A percentile compares a stretch with the other conserved stretches of the same genome.
These are phyloP conservation scores for Aviceda subcristata DNA, from an alignment of 2,113 vertebrate species.

Conservation along the genomic window DNA sequence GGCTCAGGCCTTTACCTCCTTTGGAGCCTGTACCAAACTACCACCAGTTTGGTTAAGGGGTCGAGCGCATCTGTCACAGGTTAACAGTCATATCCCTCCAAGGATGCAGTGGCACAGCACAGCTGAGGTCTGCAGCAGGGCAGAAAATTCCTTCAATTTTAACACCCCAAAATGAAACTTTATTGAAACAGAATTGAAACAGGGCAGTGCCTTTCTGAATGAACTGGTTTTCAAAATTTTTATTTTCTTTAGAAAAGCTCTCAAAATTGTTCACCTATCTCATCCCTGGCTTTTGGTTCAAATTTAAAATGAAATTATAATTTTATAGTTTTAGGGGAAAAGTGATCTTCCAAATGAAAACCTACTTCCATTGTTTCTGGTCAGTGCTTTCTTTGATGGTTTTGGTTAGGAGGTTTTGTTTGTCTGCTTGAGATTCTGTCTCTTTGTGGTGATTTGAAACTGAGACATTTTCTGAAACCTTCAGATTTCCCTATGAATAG, in stretches of 20 bases:
- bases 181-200: neutral
- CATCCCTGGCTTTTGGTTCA: neutral
- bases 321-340: neutral
- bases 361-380: neutral
- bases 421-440: neutral
- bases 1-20: neutral
- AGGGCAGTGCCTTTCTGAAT: neutral
- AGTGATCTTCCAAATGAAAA: neutral
- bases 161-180: neutral
- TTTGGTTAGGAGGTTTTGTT: neutral
- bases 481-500: neutral
- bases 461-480: neutral
- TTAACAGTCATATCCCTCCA: neutral
- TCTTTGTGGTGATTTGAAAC: neutral
- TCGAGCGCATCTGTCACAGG: neutral
- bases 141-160: neutral
- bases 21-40: neutral
- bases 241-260: neutral
- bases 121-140: neutral
- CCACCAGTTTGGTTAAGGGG: neutral
- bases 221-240: neutral
- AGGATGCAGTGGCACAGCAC: neutral
- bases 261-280: neutral
- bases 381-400: rapidly evolving
- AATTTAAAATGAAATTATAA: neutral